Evolutionary conservation across 2,113 vertebrate species (phyloP), one percentile per base, ranked within the genome.

Genomic region (Rhagologus leucostigma): DNA sequence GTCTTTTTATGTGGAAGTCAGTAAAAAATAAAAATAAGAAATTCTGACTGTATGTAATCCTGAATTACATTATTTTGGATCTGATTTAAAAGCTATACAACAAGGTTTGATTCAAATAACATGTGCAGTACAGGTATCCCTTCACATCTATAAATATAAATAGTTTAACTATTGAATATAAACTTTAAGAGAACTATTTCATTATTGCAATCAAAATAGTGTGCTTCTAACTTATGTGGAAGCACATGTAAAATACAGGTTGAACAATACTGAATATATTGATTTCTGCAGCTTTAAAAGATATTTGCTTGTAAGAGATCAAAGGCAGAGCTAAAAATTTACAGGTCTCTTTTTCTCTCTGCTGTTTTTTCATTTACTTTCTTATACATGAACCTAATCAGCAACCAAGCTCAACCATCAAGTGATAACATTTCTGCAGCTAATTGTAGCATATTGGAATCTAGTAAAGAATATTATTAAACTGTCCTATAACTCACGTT

Each of bases 391-490:
- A 76, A 87, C 11, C 46, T 55, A 44, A 80, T 60, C 87, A 89
- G 55, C 39, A 68, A 13, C 20, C 20, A 42, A 80, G 37, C 57
- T 89, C 68, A 87, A 42, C 46, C 67, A 87, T 32, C 33, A 70
- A 80, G 84, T 35, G 55, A 69, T 86, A 95, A 56, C 70, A 84
- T 85, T 96, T 95, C 84, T 87, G 87, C 75, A 71, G 65, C 65
- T 91, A 84, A 96, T 90, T 87, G 94, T 35, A 73, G 81, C 37
- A 24, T 78, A 47, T 44, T 91, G 82, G 80, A 95, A 47, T 75
- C 82, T 65, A 83, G 50, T 42, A 89, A 87, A 90, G 89, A 93
- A 87, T 81, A 91, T 95, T 97, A 97, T 90, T 94, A 97, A 98
- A 96, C 63, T 84, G 77, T 87, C 90, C 70, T 97, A 95, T 90